Conservation (phyloP, 2,113 vertebrate genomes). For the Ploceus nigricollis region DNA sequence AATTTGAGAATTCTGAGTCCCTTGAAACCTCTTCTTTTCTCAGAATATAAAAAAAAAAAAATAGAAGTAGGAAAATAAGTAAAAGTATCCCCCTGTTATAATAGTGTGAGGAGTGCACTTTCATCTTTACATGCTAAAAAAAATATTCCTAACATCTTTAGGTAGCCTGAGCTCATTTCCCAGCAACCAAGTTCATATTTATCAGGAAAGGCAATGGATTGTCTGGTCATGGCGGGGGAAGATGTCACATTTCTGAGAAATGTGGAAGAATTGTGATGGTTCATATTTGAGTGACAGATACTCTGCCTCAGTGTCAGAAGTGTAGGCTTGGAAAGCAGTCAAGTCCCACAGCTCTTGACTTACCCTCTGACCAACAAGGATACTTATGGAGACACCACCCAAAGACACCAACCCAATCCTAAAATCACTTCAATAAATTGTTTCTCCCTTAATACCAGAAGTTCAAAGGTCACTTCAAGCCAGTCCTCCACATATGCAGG, state of each 20-base stretch:
- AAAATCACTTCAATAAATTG: neutral
- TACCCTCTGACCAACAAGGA: neutral
- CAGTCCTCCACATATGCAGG: neutral
- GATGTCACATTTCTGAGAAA: neutral
- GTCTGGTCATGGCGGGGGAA: neutral
- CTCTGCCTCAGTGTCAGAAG: neutral
- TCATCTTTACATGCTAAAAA: neutral
- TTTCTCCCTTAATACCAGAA: neutral
- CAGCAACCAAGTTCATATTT: neutral
- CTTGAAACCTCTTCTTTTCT: neutral
- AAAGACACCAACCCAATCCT: neutral
- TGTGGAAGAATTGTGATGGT: neutral
- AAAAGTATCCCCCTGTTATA: neutral
- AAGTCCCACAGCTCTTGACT: neutral
- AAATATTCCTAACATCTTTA: neutral
- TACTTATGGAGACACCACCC: neutral
- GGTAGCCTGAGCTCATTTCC: neutral
- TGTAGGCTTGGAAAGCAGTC: neutral
- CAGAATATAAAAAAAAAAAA: neutral
- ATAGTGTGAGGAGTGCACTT: neutral
- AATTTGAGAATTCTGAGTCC: neutral
- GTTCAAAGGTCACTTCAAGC: neutral
- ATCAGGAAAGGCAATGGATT: neutral
- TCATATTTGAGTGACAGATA: neutral
- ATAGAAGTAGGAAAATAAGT: neutral